Conservation (phyloP, 2,113 vertebrate genomes). For the Ariopsis seemanni region DNA sequence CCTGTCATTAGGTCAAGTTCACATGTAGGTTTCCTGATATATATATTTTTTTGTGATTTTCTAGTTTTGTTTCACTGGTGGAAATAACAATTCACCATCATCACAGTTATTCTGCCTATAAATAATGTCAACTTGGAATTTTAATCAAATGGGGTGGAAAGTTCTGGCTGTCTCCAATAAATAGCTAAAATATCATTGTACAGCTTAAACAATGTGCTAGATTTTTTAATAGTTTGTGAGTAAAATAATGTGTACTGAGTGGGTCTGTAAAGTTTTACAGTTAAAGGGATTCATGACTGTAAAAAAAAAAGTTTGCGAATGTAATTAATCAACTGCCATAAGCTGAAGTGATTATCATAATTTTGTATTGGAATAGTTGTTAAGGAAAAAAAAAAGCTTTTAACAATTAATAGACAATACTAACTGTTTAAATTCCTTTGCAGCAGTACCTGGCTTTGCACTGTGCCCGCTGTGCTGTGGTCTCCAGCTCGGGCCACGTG, state of each 20-base stretch:
- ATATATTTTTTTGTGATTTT: not conserved
- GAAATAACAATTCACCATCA: not conserved
- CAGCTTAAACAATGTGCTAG: not conserved
- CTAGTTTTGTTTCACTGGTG: not conserved
- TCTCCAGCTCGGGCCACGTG: conserved; percentile 97
- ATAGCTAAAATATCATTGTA: not conserved
- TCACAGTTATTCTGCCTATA: not conserved
- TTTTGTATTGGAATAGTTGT: not conserved
- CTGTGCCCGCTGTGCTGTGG: conserved; percentile 81
- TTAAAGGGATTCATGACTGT: not conserved
- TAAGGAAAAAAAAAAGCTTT: not conserved
- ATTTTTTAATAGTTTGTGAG: not conserved
- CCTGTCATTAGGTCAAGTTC: conserved; percentile 1
- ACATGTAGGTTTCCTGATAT: conserved; percentile 6
- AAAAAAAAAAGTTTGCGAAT: not conserved
- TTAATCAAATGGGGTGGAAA: not conserved
- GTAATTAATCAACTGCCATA: not conserved
- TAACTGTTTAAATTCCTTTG: not conserved
- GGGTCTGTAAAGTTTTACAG: not conserved
- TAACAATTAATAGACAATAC: not conserved
- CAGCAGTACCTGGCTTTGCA: conserved; percentile 61
- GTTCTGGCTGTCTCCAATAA: not conserved
- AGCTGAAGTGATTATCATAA: not conserved
- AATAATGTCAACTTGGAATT: not conserved
- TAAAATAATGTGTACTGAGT: not conserved